Evolutionary conservation across 2,797 vertebrate species (phyloP).

Genomic region (Todus mexicanus): DNA sequence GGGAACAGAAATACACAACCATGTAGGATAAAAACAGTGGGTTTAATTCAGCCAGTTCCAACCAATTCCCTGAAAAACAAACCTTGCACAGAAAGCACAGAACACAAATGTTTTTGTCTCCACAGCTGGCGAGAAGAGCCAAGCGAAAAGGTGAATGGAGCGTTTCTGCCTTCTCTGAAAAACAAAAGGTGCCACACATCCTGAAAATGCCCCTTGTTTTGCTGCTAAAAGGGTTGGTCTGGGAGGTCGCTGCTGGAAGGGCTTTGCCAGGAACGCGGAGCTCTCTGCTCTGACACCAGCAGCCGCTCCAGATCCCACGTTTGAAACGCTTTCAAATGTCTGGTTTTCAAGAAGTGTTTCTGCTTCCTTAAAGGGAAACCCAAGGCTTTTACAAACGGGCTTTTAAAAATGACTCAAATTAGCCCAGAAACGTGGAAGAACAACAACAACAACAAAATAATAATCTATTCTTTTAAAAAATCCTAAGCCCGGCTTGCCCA

Average conservation of each 20-base stretch:
- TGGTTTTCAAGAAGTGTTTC: background rate
- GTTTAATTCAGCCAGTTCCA: conserved; percentile 34
- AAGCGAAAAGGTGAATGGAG: background rate
- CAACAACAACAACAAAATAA: too few species aligned
- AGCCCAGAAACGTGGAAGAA: background rate
- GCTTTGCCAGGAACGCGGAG: background rate
- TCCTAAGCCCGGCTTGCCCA: background rate
- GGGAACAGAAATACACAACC: conserved; percentile 21
- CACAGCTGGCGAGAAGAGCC: background rate
- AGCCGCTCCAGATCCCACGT: background rate
- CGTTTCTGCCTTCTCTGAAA: background rate
- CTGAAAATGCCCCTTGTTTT: background rate
- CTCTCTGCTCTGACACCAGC: background rate
- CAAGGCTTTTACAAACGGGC: background rate
- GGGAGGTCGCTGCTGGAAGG: background rate
- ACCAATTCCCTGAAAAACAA: conserved; percentile 6
- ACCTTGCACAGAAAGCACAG: background rate
- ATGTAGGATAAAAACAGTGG: background rate
- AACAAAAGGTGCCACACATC: background rate
- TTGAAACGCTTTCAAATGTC: background rate
- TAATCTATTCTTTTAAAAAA: background rate
- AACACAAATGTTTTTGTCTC: background rate
- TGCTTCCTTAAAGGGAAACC: background rate
- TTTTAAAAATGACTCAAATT: background rate
- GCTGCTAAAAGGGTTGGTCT: background rate